phyloP scores from a whole-genome alignment of 2,888 invertebrate species.

The Amitus sp. region DNA sequence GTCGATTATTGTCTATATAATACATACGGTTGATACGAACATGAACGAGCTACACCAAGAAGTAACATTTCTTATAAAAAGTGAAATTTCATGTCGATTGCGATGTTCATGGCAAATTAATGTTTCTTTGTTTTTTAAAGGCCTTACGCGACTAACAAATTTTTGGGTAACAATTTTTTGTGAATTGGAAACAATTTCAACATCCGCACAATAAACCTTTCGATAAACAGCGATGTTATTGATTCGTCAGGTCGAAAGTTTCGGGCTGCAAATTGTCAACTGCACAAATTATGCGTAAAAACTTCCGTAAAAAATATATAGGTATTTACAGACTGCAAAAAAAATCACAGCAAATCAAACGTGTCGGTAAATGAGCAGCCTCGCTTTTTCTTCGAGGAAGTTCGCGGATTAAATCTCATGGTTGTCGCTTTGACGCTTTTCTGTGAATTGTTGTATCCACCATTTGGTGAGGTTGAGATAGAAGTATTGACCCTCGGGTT shows the following conservation, averaged over 20 bases:
- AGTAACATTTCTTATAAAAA: not conserved
- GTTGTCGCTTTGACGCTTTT: constrained; percentile 36
- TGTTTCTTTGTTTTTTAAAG: not conserved
- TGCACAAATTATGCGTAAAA: constrained; percentile 6
- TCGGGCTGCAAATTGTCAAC: constrained; percentile 6
- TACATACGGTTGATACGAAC: constrained; percentile 40
- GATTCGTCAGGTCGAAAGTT: constrained; percentile 44
- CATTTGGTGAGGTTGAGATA: constrained; percentile 74
- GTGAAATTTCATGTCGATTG: not conserved
- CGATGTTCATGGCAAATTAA: not conserved
- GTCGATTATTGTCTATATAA: constrained; percentile 53
- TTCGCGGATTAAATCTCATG: not conserved
- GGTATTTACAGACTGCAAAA: constrained; percentile 1
- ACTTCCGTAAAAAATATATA: constrained; percentile 7
- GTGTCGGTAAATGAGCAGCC: not conserved
- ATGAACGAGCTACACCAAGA: constrained; percentile 34
- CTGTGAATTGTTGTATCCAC: constrained; percentile 69
- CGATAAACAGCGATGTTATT: constrained; percentile 40
- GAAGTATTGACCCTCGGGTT: constrained; percentile 71
- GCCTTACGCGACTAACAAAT: not conserved
- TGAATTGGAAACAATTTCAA: constrained; percentile 22
- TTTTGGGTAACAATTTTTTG: no score
- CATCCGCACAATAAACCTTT: constrained; percentile 20
- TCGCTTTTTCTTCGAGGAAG: constrained; percentile 3
- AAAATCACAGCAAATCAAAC: not conserved